phyloP scores from a whole-genome alignment of 1,140 invertebrate genomes.

The Augochlora pura region DNA sequence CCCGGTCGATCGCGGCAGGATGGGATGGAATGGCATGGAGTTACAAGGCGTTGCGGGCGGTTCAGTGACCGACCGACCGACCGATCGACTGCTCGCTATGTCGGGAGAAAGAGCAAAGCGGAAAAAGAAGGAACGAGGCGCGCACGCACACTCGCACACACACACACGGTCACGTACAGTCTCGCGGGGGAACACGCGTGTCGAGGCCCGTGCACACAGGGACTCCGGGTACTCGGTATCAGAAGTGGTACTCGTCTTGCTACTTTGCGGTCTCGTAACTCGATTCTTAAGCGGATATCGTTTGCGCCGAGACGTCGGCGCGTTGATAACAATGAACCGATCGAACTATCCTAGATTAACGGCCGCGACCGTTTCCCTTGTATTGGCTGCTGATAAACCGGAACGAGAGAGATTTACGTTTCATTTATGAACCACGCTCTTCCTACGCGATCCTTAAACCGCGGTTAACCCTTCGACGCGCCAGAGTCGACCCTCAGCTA shows the following conservation, averaged over 20 bases:
- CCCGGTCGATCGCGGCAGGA: slow-evolving; percentile 54
- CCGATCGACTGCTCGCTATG: slow-evolving; percentile 59
- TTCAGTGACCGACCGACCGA: slow-evolving; percentile 70
- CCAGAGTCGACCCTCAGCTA: too few species aligned
- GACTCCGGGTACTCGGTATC: slow-evolving; percentile 28
- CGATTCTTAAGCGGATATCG: slow-evolving; percentile 55
- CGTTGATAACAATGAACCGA: slow-evolving; percentile 34
- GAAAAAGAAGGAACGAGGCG: slow-evolving; percentile 15
- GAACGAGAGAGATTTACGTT: not conserved
- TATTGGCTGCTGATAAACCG: not conserved
- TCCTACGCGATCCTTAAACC: not conserved
- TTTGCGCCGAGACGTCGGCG: slow-evolving; percentile 40
- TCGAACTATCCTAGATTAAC: slow-evolving; percentile 30
- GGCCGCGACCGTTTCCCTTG: not conserved
- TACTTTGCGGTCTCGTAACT: slow-evolving; percentile 53
- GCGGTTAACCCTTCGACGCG: too few species aligned
- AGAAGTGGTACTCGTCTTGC: slow-evolving; percentile 51
- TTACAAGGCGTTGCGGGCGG: slow-evolving; percentile 58
- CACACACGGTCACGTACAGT: too few species aligned
- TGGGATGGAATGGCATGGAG: slow-evolving; percentile 57
- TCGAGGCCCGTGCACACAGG: not conserved
- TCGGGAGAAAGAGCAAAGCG: slow-evolving; percentile 27
- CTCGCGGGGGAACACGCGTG: too few species aligned
- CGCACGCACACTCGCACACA: not conserved
- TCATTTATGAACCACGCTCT: not conserved